Percentiles rank a stretch among this genome's conserved stretches.
phyloP scores from a whole-genome alignment of 2,888 invertebrate species.

The Venustoraphidia nigricollis region DNA sequence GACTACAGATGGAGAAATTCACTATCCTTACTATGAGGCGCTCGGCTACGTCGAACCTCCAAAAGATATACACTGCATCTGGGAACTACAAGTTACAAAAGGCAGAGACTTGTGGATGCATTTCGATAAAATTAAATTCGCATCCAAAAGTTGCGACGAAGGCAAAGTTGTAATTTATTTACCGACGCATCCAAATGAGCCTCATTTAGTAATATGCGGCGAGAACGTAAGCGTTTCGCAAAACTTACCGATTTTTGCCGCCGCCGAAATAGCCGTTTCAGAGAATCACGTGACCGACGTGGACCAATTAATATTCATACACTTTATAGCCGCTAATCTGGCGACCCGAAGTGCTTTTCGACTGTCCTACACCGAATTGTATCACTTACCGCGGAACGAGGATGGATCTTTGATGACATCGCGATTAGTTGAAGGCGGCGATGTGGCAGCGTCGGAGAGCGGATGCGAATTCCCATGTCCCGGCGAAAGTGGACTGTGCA shows the following conservation, averaged over 20 bases:
- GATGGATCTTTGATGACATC: constrained; percentile 69
- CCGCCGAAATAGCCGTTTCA: constrained; percentile 52
- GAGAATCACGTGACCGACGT: constrained; percentile 39
- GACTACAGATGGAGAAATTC: constrained; percentile 71
- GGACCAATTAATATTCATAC: constrained; percentile 54
- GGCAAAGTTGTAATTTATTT: constrained; percentile 73
- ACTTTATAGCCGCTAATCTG: constrained; percentile 30
- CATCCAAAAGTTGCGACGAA: constrained; percentile 71
- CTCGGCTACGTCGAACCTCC: constrained; percentile 51
- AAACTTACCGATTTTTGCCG: constrained; percentile 64
- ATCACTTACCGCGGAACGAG: constrained; percentile 69
- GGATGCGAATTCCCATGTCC: constrained; percentile 81
- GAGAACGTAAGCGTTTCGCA: constrained; percentile 70
- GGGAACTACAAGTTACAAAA: constrained; percentile 67
- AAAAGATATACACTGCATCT: constrained; percentile 53
- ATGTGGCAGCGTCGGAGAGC: constrained; percentile 27
- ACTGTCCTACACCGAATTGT: constrained; percentile 80
- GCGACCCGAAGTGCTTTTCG: constrained; percentile 76
- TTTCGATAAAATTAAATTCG: constrained; percentile 74
- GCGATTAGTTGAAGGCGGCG: constrained; percentile 46
- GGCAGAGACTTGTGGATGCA: constrained; percentile 78
- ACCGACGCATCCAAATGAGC: constrained; percentile 47
- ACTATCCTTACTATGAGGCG: constrained; percentile 73
- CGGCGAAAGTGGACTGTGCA: constrained; percentile 67
- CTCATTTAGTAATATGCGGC: constrained; percentile 69